Conservation (phyloP, 2,888 invertebrate genomes). For the Scaptodrosophila latifasciaeformis region DNA sequence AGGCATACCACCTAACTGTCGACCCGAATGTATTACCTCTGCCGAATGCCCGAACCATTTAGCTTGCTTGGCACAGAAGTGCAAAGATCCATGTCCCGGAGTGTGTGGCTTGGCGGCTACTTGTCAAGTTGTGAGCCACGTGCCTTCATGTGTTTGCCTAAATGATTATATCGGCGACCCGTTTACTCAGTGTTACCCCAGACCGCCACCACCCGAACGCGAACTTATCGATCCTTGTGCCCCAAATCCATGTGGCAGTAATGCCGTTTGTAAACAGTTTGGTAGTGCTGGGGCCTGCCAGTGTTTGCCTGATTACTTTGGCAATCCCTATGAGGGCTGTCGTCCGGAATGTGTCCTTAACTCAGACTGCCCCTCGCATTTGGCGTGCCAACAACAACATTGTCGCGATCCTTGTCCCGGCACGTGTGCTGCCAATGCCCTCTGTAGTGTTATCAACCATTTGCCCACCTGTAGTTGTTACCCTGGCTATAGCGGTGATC, state of each 20-base stretch:
- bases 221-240: constrained; percentile 77
- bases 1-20: constrained; percentile 86
- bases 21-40: constrained; percentile 84
- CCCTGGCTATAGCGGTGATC: constrained; percentile 80
- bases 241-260: constrained; percentile 82
- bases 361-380: constrained; percentile 82
- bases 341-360: constrained; percentile 83
- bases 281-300: constrained; percentile 78
- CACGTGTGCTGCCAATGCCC: constrained; percentile 84
- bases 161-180: constrained; percentile 78
- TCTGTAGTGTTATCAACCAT: constrained; percentile 86
- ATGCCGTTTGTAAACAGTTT: constrained; percentile 77
- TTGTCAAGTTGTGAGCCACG: constrained; percentile 85
- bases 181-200: constrained; percentile 77
- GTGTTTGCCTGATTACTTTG: constrained; percentile 80
- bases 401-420: constrained; percentile 86
- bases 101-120: constrained; percentile 84
- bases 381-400: constrained; percentile 82
- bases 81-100: constrained; percentile 86
- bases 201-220: constrained; percentile 45
- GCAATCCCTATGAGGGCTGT: constrained; percentile 83
- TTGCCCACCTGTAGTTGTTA: constrained; percentile 85
- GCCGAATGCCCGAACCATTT: constrained; percentile 83
- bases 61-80: constrained; percentile 86
- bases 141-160: constrained; percentile 81